phyloP scores from a whole-genome alignment of 2,797 vertebrate genomes.

The Pangasius krempfi region DNA sequence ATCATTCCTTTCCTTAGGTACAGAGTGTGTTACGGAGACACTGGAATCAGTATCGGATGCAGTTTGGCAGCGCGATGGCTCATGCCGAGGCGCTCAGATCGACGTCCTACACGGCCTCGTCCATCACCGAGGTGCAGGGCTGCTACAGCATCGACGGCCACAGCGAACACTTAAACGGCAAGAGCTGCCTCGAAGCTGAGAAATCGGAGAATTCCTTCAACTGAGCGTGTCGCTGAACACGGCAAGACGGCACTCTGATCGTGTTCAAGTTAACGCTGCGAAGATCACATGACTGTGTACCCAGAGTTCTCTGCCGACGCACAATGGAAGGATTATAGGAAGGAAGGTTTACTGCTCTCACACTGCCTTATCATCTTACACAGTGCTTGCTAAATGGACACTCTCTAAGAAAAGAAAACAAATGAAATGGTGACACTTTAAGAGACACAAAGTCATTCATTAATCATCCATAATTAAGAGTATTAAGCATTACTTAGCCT shows the following conservation, averaged over 20 bases:
- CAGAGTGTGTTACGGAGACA: constrained; percentile 90
- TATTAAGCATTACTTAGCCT: neutral
- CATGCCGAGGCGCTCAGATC: constrained; percentile 86
- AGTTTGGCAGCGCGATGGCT: constrained; percentile 87
- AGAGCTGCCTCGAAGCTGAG: constrained; percentile 82
- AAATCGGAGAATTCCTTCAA: constrained; percentile 84
- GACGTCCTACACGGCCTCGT: constrained; percentile 78
- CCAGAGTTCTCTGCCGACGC: constrained; percentile 26
- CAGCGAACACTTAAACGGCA: constrained; percentile 89
- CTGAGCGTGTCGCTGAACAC: constrained; percentile 65
- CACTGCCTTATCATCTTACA: constrained; percentile 61
- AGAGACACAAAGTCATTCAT: neutral
- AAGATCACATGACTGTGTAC: constrained; percentile 31
- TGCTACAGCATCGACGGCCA: constrained; percentile 89
- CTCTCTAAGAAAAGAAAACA: neutral
- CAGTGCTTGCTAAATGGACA: neutral
- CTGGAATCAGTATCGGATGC: constrained; percentile 95
- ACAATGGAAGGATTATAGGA: constrained; percentile 11
- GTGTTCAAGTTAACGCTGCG: neutral
- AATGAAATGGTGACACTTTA: neutral
- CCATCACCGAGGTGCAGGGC: constrained; percentile 89
- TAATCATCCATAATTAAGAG: neutral
- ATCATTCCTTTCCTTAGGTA: constrained; percentile 75
- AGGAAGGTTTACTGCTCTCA: constrained; percentile 58
- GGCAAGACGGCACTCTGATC: neutral